These are phyloP conservation scores for Cephalotes varians DNA, from an alignment of 2,888 invertebrate species.

Conservation along the genomic window DNA sequence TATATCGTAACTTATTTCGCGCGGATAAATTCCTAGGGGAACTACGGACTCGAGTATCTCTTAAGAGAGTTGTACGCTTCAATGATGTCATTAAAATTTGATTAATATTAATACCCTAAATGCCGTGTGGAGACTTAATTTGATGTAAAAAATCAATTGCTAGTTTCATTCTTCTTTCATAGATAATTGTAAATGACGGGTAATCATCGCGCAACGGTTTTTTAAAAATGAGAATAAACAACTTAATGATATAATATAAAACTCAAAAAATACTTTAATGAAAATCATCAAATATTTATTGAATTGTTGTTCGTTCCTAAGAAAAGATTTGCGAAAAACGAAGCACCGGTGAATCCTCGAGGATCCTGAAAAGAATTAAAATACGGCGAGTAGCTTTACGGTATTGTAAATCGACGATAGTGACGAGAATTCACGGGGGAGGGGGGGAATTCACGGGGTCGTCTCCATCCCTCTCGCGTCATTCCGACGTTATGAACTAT, in stretches of 20 bases:
- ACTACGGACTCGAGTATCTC: neutral
- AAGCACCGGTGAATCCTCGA: neutral
- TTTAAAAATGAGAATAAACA: neutral
- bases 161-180: neutral
- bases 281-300: neutral
- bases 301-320: neutral
- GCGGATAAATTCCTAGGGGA: neutral
- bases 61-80: neutral
- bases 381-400: slow-evolving; percentile 67
- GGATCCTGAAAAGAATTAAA: neutral
- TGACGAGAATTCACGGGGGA: slow-evolving; percentile 55
- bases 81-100: neutral
- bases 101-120: neutral
- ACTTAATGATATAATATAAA: neutral
- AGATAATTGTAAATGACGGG: neutral
- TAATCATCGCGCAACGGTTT: neutral
- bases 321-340: neutral
- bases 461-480: slow-evolving; percentile 28
- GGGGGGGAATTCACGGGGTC: neutral
- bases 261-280: neutral
- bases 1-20: slow-evolving; percentile 24
- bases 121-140: neutral
- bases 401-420: slow-evolving; percentile 74
- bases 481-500: slow-evolving; percentile 79
- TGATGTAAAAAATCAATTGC: neutral